Percentiles rank a stretch among this genome's conserved stretches.
Evolutionary conservation across 2,797 vertebrate genomes (phyloP).

Genomic region (Dryobates pubescens): DNA sequence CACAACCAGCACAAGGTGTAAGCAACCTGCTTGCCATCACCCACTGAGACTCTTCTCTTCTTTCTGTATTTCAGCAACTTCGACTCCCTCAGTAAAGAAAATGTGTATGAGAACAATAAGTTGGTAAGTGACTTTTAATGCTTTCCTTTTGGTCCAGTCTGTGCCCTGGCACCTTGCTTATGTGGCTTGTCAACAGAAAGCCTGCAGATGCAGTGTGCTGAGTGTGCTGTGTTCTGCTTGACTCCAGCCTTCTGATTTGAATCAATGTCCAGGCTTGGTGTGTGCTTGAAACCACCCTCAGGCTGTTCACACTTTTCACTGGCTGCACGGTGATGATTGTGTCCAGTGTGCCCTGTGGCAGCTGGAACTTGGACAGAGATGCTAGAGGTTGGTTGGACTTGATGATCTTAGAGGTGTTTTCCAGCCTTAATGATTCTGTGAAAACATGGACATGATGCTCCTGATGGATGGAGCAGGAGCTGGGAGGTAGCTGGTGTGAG

Average conservation of each 20-base stretch:
- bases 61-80: conserved; percentile 88
- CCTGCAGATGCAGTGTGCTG: not conserved
- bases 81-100: conserved; percentile 88
- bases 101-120: conserved; percentile 94
- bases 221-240: not conserved
- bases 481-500: not conserved
- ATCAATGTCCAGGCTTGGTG: not conserved
- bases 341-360: not conserved
- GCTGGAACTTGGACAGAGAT: not conserved
- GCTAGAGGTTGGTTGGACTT: not conserved
- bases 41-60: not conserved
- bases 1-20: not conserved
- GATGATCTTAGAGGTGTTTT: too few relatives aligned
- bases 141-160: not conserved
- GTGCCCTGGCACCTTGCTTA: not conserved
- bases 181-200: not conserved
- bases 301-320: not conserved
- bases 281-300: not conserved
- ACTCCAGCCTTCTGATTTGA: not conserved
- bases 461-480: not conserved
- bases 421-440: too few relatives aligned
- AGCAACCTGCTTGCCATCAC: not conserved
- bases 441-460: not conserved
- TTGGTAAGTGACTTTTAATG: conserved; percentile 84
- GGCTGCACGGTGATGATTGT: not conserved